Percentiles rank a stretch among this genome's conserved stretches.
Evolutionary conservation across 1,140 invertebrate species (phyloP).

Genomic region (Delia radicum): DNA sequence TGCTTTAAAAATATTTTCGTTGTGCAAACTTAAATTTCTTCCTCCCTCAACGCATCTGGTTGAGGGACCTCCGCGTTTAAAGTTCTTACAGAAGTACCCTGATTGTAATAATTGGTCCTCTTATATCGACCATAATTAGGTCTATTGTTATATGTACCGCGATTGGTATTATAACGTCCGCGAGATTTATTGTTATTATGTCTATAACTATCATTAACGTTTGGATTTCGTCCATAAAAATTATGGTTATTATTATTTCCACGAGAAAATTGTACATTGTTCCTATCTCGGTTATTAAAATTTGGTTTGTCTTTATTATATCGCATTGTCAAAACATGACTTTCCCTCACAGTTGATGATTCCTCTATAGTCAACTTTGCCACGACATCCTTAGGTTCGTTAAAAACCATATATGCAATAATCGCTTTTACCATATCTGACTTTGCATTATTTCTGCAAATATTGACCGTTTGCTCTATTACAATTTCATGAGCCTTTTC

Average conservation of each 20-base stretch:
- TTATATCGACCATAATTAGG: no score
- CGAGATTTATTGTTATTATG: no score
- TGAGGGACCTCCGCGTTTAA: no score
- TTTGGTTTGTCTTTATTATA: neutral
- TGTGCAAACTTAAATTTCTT: no score
- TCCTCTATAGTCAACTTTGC: neutral
- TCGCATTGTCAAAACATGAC: neutral
- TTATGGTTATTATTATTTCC: neutral
- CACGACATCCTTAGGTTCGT: constrained; percentile 7
- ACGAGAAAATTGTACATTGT: neutral
- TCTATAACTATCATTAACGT: no score
- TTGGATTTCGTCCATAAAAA: neutral
- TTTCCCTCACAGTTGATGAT: neutral
- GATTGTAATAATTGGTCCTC: no score
- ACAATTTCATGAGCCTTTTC: constrained; percentile 2
- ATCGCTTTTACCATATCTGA: neutral
- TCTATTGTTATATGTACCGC: neutral
- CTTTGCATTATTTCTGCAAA: neutral
- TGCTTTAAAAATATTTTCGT: no score
- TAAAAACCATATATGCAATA: neutral
- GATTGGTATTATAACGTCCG: neutral
- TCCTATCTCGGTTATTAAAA: neutral
- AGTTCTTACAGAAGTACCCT: no score
- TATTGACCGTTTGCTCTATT: neutral
- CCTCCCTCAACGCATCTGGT: no score